Conservation (phyloP, 1,140 invertebrate genomes). For the Drosophila jambulina region DNA sequence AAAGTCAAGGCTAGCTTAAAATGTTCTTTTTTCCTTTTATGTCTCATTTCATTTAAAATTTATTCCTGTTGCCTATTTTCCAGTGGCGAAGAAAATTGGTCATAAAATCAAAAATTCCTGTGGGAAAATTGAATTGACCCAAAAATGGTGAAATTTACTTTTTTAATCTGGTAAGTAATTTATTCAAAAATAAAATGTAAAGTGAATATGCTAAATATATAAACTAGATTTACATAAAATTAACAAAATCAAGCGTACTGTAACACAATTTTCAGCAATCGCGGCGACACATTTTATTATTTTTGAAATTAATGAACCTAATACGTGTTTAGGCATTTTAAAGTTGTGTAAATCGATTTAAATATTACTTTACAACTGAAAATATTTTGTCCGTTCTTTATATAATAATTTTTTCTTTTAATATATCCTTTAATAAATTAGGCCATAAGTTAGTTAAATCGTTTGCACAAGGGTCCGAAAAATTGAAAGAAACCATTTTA, state of each 20-base stretch:
- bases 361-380: not conserved
- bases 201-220: not conserved
- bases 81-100: slow-evolving; percentile 2
- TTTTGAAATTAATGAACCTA: not conserved
- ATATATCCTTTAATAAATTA: not conserved
- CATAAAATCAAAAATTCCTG: slow-evolving; percentile 11
- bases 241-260: not conserved
- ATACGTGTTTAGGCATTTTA: not conserved
- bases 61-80: slow-evolving; percentile 12
- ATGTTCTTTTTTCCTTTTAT: not conserved
- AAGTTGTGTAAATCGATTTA: not conserved
- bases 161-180: not conserved
- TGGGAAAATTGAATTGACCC: slow-evolving; percentile 23
- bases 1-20: not conserved
- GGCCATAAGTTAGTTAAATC: not conserved
- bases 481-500: not conserved
- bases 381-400: not conserved
- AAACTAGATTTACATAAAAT: not conserved
- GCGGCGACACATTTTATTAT: not conserved
- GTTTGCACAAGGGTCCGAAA: not conserved
- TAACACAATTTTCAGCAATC: not conserved
- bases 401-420: not conserved
- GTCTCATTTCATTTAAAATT: slow-evolving; percentile 43
- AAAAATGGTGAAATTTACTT: slow-evolving; percentile 8
- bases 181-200: not conserved